Evolutionary conservation across 1,140 invertebrate species (phyloP).

Genomic region (Caenorhabditis latens): DNA sequence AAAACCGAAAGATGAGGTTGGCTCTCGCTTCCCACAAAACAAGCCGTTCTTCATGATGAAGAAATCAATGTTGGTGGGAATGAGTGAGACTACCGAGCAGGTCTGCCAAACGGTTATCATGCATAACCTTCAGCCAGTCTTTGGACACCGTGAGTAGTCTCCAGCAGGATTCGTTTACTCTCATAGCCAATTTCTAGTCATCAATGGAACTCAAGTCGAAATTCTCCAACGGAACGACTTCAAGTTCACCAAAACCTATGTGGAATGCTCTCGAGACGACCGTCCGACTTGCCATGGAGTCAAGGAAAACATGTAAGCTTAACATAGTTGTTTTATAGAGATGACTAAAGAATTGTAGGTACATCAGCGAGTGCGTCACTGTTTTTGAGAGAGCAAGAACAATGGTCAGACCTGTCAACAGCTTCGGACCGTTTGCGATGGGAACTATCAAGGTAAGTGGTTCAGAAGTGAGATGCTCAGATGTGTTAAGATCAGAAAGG

Average conservation of each 20-base stretch:
- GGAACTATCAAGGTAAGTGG: not conserved
- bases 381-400: not conserved
- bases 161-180: not conserved
- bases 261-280: not conserved
- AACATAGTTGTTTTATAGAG: not conserved
- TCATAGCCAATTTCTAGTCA: not conserved
- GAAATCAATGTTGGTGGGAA: constrained; percentile 33
- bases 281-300: constrained; percentile 7
- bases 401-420: not conserved
- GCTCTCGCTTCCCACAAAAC: not conserved
- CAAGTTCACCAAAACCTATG: not conserved
- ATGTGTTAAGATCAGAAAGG: not conserved
- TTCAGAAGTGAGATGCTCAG: too few species aligned
- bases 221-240: not conserved
- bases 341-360: not conserved
- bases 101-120: not conserved
- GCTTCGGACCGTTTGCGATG: not conserved
- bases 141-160: not conserved
- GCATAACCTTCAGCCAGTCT: not conserved
- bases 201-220: not conserved
- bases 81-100: constrained; percentile 29
- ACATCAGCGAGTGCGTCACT: constrained; percentile 35
- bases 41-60: not conserved
- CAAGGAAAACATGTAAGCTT: not conserved
- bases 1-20: too few species aligned